Conservation (phyloP, 2,888 invertebrate genomes). For the Ecliptopera silaceata region DNA sequence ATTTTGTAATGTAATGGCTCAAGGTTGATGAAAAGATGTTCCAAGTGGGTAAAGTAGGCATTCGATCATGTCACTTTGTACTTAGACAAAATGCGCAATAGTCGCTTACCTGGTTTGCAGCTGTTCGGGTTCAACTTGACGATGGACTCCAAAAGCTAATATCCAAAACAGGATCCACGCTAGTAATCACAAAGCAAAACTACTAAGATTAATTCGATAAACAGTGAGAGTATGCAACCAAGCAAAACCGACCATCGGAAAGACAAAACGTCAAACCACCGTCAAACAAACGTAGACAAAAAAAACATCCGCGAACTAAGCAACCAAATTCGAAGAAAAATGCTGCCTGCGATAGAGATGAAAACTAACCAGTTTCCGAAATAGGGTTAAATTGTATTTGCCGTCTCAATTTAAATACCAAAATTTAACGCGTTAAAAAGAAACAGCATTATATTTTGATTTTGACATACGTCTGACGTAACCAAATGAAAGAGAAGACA, state of each 20-base stretch:
- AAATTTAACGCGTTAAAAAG: slow-evolving; percentile 10
- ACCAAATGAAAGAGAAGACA: slow-evolving; percentile 40
- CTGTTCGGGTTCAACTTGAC: slow-evolving; percentile 36
- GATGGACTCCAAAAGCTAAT: slow-evolving; percentile 49
- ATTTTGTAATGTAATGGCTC: slow-evolving; percentile 52
- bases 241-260: slow-evolving; percentile 57
- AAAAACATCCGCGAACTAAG: slow-evolving; percentile 36
- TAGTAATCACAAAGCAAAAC: slow-evolving; percentile 55
- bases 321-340: slow-evolving; percentile 3
- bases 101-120: slow-evolving; percentile 57
- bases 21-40: slow-evolving; percentile 75
- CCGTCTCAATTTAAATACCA: slow-evolving; percentile 19
- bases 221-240: slow-evolving; percentile 48
- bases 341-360: slow-evolving; percentile 10
- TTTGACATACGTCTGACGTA: neutral
- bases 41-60: slow-evolving; percentile 38
- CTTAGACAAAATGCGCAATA: slow-evolving; percentile 65
- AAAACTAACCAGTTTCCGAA: slow-evolving; percentile 6
- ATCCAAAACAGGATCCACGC: slow-evolving; percentile 44
- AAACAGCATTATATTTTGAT: slow-evolving; percentile 7
- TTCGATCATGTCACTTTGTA: slow-evolving; percentile 58
- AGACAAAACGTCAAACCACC: slow-evolving; percentile 51
- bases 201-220: slow-evolving; percentile 60
- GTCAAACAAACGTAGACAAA: too few relatives aligned
- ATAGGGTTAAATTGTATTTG: neutral